Evolutionary conservation across 2,888 invertebrate species (phyloP).

Genomic region (Graphium colonna): DNA sequence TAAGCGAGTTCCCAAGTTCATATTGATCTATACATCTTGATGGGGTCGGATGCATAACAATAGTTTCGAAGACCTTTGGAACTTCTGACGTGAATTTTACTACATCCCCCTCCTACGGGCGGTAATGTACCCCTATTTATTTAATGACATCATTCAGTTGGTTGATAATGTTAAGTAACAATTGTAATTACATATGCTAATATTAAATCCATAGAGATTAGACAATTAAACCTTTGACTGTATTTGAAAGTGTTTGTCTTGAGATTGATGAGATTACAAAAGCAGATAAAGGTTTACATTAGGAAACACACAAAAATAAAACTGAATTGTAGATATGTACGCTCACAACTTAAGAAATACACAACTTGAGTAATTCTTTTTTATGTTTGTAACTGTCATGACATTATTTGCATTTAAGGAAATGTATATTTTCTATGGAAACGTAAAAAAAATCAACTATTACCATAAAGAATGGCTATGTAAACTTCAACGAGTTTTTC

Average conservation of each 20-base stretch:
- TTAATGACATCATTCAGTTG: neutral
- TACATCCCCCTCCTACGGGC: neutral
- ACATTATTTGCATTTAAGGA: too few species aligned
- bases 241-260: neutral
- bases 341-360: too few species aligned
- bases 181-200: neutral
- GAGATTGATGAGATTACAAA: neutral
- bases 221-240: too few species aligned
- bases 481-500: too few species aligned
- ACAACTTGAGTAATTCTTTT: too few species aligned
- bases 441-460: too few species aligned
- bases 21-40: slow-evolving; percentile 12
- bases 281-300: neutral
- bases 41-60: slow-evolving; percentile 10
- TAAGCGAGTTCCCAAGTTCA: slow-evolving; percentile 30
- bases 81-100: neutral
- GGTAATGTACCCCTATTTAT: neutral
- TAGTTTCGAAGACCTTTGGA: neutral
- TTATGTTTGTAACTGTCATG: too few species aligned
- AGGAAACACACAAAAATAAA: too few species aligned
- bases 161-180: neutral
- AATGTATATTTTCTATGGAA: too few species aligned
- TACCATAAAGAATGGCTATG: too few species aligned
- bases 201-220: neutral
- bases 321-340: too few species aligned